phyloP scores from a whole-genome alignment of 2,113 vertebrate genomes.

The Ia io region DNA sequence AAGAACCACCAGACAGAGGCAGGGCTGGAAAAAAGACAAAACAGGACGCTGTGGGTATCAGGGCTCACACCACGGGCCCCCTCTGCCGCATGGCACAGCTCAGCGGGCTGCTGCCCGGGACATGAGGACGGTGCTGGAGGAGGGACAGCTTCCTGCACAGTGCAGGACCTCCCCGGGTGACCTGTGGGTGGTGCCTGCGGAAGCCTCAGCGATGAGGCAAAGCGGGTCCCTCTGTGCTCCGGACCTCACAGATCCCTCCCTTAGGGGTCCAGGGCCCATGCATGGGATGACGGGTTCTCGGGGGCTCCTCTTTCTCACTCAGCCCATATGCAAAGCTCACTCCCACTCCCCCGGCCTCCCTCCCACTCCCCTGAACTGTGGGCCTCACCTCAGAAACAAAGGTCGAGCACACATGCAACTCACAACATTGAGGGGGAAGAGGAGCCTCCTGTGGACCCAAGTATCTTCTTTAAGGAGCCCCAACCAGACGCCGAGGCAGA shows the following conservation, averaged over 20 bases:
- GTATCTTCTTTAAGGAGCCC: background rate
- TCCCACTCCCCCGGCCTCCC: background rate
- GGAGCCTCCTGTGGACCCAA: background rate
- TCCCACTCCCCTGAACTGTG: background rate
- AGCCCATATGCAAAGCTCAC: background rate
- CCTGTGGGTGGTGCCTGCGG: background rate
- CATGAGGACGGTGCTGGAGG: fast-evolving
- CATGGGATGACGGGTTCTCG: fast-evolving
- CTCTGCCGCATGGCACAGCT: fast-evolving
- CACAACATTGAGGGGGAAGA: background rate
- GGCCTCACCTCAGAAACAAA: background rate
- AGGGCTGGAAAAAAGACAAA: background rate
- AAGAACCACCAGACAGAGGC: background rate
- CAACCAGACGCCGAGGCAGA: background rate
- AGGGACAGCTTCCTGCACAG: background rate
- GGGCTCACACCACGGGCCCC: background rate
- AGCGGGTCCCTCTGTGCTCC: fast-evolving
- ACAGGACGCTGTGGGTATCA: background rate
- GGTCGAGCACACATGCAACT: background rate
- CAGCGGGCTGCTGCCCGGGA: too few species aligned
- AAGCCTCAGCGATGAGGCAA: too few species aligned
- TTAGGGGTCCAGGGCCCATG: background rate
- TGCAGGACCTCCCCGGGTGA: too few species aligned
- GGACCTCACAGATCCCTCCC: background rate
- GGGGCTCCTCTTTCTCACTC: background rate